phyloP scores from a whole-genome alignment of 2,888 invertebrate species.

The Endotricha flammealis region DNA sequence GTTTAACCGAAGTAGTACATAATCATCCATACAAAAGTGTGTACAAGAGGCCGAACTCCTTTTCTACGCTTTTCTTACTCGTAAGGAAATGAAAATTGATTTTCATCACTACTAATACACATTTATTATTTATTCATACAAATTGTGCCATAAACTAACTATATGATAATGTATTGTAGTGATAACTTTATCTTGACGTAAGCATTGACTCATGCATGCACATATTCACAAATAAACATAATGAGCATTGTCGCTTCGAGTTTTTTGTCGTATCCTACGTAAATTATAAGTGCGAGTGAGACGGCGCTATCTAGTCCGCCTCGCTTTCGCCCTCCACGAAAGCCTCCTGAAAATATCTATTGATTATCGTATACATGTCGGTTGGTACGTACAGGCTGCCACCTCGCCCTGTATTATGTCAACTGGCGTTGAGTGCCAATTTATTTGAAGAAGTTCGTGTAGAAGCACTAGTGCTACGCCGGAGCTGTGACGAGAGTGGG shows the following conservation, averaged over 20 bases:
- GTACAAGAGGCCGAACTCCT: too few species aligned
- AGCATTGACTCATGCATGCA: neutral
- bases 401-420: conserved; percentile 65
- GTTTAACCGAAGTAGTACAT: too few species aligned
- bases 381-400: conserved; percentile 57
- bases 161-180: too few species aligned
- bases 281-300: conserved; percentile 65
- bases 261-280: conserved; percentile 44
- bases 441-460: conserved; percentile 66
- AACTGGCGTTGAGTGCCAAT: conserved; percentile 67
- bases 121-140: too few species aligned
- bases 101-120: too few species aligned
- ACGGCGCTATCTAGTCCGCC: conserved; percentile 41
- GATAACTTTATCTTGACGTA: conserved; percentile 8
- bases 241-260: conserved; percentile 26
- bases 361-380: conserved; percentile 72
- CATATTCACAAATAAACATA: conserved; percentile 1
- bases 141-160: too few species aligned
- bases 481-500: conserved; percentile 32
- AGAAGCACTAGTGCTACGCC: conserved; percentile 18
- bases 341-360: conserved; percentile 79
- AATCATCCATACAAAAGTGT: too few species aligned
- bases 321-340: conserved; percentile 63
- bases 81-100: too few species aligned
- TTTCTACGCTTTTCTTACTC: too few species aligned